Evolutionary conservation across 2,113 vertebrate genomes (phyloP).

Genomic region (Sander vitreus): DNA sequence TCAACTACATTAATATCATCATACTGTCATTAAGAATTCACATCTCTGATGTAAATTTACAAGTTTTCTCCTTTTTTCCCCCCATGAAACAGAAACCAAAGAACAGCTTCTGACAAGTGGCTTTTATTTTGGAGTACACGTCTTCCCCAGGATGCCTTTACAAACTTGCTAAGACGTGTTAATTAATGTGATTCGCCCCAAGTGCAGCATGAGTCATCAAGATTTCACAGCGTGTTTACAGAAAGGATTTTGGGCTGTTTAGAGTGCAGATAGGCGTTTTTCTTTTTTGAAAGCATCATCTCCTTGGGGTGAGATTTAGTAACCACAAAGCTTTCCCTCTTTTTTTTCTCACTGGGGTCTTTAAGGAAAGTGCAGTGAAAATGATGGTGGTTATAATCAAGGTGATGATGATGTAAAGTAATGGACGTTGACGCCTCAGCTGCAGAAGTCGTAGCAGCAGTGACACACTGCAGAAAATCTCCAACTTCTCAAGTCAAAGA

Average conservation of each 20-base stretch:
- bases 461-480: not conserved
- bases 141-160: slow-evolving; percentile 38
- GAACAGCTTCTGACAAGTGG: slow-evolving; percentile 31
- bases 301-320: slow-evolving; percentile 57
- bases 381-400: slow-evolving; percentile 62
- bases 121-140: slow-evolving; percentile 36
- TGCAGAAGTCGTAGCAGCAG: not conserved
- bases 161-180: slow-evolving; percentile 57
- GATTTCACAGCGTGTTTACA: slow-evolving; percentile 62
- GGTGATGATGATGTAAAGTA: slow-evolving; percentile 42
- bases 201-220: slow-evolving; percentile 65
- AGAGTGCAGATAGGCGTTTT: slow-evolving; percentile 30
- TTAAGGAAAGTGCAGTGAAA: slow-evolving; percentile 54
- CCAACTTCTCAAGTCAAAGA: not conserved
- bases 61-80: not conserved
- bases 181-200: slow-evolving; percentile 66
- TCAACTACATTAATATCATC: not conserved
- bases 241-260: slow-evolving; percentile 46
- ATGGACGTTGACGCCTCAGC: slow-evolving; percentile 24
- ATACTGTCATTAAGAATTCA: not conserved
- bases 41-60: not conserved
- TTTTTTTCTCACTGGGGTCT: slow-evolving; percentile 35
- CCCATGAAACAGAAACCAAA: slow-evolving; percentile 28
- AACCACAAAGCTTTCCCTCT: slow-evolving; percentile 39
- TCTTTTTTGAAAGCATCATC: slow-evolving; percentile 49